phyloP scores from a whole-genome alignment of 2,797 vertebrate species.

The Triplophysa yarkandensis region DNA sequence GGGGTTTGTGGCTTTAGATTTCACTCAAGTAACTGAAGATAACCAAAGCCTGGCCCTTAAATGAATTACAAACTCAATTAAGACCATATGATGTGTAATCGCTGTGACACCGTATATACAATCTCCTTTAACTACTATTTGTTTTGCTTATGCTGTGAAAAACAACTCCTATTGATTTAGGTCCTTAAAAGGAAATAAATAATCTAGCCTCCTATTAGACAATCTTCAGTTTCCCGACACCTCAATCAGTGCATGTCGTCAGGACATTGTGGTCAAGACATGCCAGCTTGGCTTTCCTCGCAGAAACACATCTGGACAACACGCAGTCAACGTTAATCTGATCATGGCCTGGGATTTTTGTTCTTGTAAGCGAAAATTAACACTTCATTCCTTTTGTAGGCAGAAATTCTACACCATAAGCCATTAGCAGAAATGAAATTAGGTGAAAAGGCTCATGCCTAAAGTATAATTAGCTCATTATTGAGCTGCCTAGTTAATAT shows the following conservation, averaged over 20 bases:
- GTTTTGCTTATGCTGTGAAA: constrained; percentile 85
- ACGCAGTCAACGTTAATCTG: constrained; percentile 77
- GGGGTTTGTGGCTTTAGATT: constrained; percentile 43
- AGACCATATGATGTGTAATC: constrained; percentile 64
- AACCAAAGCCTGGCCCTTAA: constrained; percentile 69
- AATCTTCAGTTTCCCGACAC: constrained; percentile 77
- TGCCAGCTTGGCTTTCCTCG: constrained; percentile 73
- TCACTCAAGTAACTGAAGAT: constrained; percentile 63
- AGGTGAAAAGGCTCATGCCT: constrained; percentile 64
- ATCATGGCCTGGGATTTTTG: constrained; percentile 77
- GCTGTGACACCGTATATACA: constrained; percentile 46
- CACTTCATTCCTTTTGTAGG: constrained; percentile 83
- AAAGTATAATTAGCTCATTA: constrained; percentile 73
- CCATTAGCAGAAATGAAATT: constrained; percentile 71
- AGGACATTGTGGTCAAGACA: constrained; percentile 74
- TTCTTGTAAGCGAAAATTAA: constrained; percentile 87
- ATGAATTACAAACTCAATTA: constrained; percentile 66
- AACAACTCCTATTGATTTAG: constrained; percentile 76
- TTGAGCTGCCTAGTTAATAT: constrained; percentile 62
- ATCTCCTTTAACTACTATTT: constrained; percentile 56
- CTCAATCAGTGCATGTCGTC: constrained; percentile 73
- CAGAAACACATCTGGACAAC: constrained; percentile 74
- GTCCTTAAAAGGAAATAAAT: constrained; percentile 67
- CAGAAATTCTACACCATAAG: constrained; percentile 82
- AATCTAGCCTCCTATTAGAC: constrained; percentile 69